A percentile compares a stretch with the other conserved stretches of the same genome.
phyloP scores from a whole-genome alignment of 2,797 vertebrate species.

The Kryptopterus vitreolus region DNA sequence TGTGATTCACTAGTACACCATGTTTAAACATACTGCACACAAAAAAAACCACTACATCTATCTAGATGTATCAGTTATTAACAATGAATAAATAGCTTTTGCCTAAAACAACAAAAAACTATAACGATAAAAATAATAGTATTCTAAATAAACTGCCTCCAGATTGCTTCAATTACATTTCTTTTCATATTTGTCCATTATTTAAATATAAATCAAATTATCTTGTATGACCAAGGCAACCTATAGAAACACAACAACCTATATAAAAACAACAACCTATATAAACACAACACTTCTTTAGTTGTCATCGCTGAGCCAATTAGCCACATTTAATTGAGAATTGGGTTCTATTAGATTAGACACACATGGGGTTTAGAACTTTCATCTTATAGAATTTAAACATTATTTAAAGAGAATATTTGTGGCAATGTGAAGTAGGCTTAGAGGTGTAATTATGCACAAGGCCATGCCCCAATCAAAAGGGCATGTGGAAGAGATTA shows the following conservation, averaged over 20 bases:
- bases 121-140: background rate
- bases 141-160: too few relatives aligned
- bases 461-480: background rate
- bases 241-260: background rate
- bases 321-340: background rate
- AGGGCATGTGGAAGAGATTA: background rate
- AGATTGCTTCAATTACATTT: background rate
- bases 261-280: too few relatives aligned
- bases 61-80: background rate
- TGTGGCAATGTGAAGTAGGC: background rate
- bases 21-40: background rate
- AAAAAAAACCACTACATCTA: background rate
- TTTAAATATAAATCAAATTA: background rate
- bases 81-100: background rate
- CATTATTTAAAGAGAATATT: background rate
- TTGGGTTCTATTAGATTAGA: background rate
- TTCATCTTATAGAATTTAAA: background rate
- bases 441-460: background rate
- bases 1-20: background rate
- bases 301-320: background rate
- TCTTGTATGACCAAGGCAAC: background rate
- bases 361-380: background rate
- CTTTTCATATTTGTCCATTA: background rate
- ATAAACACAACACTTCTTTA: background rate
- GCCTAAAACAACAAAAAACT: background rate